Conservation (phyloP, 2,888 invertebrate species). For the Calliopum simillimum region DNA sequence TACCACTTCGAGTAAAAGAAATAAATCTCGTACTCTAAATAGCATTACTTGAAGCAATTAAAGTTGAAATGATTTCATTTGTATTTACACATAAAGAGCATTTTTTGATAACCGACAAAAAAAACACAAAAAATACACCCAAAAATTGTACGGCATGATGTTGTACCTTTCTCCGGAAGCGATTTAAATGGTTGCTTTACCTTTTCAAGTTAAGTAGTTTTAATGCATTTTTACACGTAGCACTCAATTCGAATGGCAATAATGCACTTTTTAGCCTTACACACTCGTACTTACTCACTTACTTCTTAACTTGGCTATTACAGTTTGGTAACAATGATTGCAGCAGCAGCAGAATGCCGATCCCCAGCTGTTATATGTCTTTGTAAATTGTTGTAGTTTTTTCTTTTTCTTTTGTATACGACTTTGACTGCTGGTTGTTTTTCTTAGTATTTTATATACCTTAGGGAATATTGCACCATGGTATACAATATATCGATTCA, state of each 20-base stretch:
- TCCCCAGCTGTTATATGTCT: background rate
- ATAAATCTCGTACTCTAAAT: background rate
- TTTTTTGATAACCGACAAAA: slow-evolving; percentile 1
- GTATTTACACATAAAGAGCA: background rate
- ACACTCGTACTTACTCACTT: background rate
- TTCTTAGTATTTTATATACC: background rate
- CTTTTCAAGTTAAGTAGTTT: slow-evolving; percentile 13
- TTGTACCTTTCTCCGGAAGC: slow-evolving; percentile 22
- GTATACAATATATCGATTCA: too few relatives aligned
- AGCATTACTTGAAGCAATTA: background rate
- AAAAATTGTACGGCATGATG: background rate
- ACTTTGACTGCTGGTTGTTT: background rate
- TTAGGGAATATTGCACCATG: background rate
- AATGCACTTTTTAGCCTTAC: background rate
- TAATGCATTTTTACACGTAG: slow-evolving; percentile 10
- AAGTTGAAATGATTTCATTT: background rate
- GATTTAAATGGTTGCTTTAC: slow-evolving; percentile 14
- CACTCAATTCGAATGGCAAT: too few relatives aligned
- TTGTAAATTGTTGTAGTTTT: background rate
- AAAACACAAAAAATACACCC: background rate
- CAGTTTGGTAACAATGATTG: too few relatives aligned
- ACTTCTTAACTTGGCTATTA: background rate
- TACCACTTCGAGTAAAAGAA: background rate
- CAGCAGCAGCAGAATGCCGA: background rate
- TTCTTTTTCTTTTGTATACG: background rate